Evolutionary conservation across 1,140 invertebrate genomes (phyloP), one percentile per base, ranked within the genome.

Genomic region (Aphelenchoides fujianensis): DNA sequence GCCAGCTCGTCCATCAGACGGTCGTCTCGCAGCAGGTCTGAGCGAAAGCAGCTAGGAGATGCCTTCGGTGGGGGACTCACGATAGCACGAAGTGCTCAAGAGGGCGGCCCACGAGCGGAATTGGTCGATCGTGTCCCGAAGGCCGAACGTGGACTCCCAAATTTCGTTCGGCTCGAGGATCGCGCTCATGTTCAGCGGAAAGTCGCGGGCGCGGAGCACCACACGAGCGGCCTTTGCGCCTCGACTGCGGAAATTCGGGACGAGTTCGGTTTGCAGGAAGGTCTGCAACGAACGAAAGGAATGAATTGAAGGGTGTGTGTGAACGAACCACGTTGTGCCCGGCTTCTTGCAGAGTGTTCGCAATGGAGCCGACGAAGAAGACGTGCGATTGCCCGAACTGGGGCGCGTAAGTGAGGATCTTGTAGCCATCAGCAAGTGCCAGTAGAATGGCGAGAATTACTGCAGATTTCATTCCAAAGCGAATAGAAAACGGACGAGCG

Each of bases 361-460:
- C n/a, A 23, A 63, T 63, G n/a, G 28, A 27, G 12, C 66, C 48
- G 9, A 68, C 28, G 30, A 67, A 68, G 66, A 63, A 63, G 5
- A 68, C 66, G 48, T 68, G 66, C 16, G 27, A 32, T 55, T 66
- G 63, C 1, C 63, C 63, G 3, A 66, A 66, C 0, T 30, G 63
- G 12, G 23, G 27, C 28, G 27, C 12, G 31, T 66, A 66, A 5
- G 55, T 59, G 41, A 48, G 41, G 23, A 48, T 48, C 23, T 48
- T 48, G 23, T 48, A 23, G 12, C 12, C 41, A 48, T 48, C 41
- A 12, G 41, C 12, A 48, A 16, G 12, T 23, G 41, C 41, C 12
- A 48, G 23, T 48, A 16, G 41, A 48, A 48, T 48, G 41, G 23
- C 41, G 12, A 48, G 12, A 23, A 48, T 48, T n/a, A n/a, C n/a